A percentile compares a stretch with the other conserved stretches of the same genome.
Evolutionary conservation across 92 coral and sea anemone species (phyloP).

Genomic region (Chrysogorgia sp.): DNA sequence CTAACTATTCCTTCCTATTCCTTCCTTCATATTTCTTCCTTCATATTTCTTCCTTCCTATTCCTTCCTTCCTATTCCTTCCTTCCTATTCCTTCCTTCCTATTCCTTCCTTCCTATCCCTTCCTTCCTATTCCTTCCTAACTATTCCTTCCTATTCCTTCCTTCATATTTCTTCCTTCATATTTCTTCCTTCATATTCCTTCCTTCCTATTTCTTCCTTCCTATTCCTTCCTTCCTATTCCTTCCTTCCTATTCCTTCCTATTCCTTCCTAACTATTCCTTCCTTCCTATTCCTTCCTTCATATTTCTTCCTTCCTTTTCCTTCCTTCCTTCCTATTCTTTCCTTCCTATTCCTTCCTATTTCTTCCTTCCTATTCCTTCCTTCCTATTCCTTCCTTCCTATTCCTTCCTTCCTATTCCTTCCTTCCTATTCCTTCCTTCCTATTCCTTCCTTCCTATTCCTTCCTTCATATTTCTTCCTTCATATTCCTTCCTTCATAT

Average conservation of each 20-base stretch:
- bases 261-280: too few species aligned
- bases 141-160: too few species aligned
- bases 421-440: neutral
- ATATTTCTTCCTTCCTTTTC: neutral
- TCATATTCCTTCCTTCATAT: too few species aligned
- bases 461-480: neutral
- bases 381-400: neutral
- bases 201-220: too few species aligned
- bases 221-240: too few species aligned
- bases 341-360: neutral
- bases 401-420: neutral
- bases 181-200: neutral
- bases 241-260: neutral
- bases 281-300: too few species aligned
- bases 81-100: neutral
- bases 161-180: neutral
- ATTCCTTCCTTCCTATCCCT: neutral
- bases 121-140: neutral
- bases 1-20: neutral
- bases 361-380: neutral
- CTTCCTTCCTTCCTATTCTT: neutral
- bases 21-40: neutral
- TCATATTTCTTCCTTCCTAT: neutral
- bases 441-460: neutral
- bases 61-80: neutral